phyloP scores from a whole-genome alignment of 2,888 invertebrate genomes.

The Asteroscopus sphinx region DNA sequence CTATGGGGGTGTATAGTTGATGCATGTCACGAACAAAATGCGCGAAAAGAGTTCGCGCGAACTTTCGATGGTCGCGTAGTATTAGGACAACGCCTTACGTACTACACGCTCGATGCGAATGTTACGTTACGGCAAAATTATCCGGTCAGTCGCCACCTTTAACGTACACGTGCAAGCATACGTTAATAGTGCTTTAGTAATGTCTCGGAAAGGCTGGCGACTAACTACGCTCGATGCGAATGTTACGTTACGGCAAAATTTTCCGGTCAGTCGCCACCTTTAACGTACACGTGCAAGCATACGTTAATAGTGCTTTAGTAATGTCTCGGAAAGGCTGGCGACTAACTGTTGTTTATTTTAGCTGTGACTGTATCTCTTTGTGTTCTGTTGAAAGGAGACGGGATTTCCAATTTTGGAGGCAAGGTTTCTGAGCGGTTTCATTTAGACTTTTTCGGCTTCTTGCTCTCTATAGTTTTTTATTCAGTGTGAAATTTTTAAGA shows the following conservation, averaged over 20 bases:
- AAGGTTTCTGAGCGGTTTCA: neutral
- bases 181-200: constrained; percentile 44
- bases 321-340: constrained; percentile 36
- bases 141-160: too few species aligned
- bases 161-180: constrained; percentile 40
- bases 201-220: constrained; percentile 32
- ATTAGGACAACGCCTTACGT: too few species aligned
- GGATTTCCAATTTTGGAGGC: constrained; percentile 7
- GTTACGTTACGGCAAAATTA: too few species aligned
- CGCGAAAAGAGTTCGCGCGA: too few species aligned
- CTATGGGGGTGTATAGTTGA: too few species aligned
- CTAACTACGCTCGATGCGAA: too few species aligned
- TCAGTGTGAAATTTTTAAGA: too few species aligned
- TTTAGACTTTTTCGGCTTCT: neutral
- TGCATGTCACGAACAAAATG: too few species aligned
- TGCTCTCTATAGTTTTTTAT: neutral
- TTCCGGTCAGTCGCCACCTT: too few species aligned
- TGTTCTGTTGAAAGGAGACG: constrained; percentile 7
- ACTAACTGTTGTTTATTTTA: constrained; percentile 50
- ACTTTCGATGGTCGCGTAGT: too few species aligned
- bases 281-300: constrained; percentile 39
- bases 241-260: too few species aligned
- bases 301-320: constrained; percentile 44
- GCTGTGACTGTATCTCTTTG: constrained; percentile 40
- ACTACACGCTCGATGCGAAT: too few species aligned